Percentiles rank a stretch among this genome's conserved stretches.
Conservation (phyloP, 2,888 invertebrate species). For the Microctonus brassicae region DNA sequence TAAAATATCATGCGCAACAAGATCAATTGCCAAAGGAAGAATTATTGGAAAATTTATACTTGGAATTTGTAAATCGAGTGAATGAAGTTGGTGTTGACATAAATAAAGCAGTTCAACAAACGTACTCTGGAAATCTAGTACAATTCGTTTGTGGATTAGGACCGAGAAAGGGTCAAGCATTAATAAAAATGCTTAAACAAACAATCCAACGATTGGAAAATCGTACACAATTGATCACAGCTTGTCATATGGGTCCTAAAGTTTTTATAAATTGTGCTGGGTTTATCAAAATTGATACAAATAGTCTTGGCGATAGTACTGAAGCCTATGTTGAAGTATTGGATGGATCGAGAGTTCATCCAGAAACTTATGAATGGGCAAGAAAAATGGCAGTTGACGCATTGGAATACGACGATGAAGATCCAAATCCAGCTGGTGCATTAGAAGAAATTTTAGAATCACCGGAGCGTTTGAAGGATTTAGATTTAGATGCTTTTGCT, state of each 20-base stretch:
- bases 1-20: slow-evolving; percentile 90
- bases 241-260: slow-evolving; percentile 97
- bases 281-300: slow-evolving; percentile 98
- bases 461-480: slow-evolving; percentile 92
- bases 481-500: slow-evolving; percentile 98
- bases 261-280: slow-evolving; percentile 99
- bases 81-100: slow-evolving; percentile 99
- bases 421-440: slow-evolving; percentile 96
- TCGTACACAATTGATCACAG: slow-evolving; percentile 93
- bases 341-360: slow-evolving; percentile 98
- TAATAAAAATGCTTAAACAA: slow-evolving; percentile 89
- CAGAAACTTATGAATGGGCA: slow-evolving; percentile 99
- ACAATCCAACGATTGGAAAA: slow-evolving; percentile 94
- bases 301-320: slow-evolving; percentile 92
- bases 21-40: slow-evolving; percentile 88
- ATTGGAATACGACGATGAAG: slow-evolving; percentile 97
- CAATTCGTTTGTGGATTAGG: slow-evolving; percentile 99
- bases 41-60: slow-evolving; percentile 84
- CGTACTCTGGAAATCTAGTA: slow-evolving; percentile 88
- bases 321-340: slow-evolving; percentile 96
- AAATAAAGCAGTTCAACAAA: slow-evolving; percentile 90
- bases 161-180: slow-evolving; percentile 91
- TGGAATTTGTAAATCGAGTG: slow-evolving; percentile 94
- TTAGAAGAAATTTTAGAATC: slow-evolving; percentile 97
- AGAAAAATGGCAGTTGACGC: slow-evolving; percentile 99